Conservation (phyloP, 2,113 vertebrate species). For the Melospiza melodia region DNA sequence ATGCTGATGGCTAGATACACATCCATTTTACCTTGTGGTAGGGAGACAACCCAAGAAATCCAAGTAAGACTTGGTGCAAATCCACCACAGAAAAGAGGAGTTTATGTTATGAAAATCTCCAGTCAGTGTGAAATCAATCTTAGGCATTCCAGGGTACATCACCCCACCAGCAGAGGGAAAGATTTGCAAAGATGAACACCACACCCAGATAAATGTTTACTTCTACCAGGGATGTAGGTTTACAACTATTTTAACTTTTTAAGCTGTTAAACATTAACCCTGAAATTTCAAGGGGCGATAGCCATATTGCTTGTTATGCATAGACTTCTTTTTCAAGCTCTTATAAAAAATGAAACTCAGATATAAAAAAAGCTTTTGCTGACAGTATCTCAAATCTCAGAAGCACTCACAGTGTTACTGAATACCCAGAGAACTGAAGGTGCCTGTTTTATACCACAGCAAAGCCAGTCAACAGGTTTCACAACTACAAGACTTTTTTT, state of each 20-base stretch:
- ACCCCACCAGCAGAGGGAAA: neutral
- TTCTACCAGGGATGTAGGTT: neutral
- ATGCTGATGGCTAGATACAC: neutral
- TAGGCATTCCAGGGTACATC: neutral
- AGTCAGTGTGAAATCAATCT: neutral
- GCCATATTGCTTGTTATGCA: neutral
- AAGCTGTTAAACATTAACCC: neutral
- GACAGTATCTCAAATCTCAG: neutral
- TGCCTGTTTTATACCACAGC: neutral
- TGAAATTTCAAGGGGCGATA: neutral
- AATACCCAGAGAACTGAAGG: neutral
- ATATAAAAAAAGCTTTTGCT: neutral
- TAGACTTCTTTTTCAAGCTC: neutral
- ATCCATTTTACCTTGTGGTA: neutral
- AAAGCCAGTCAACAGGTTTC: neutral
- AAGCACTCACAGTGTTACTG: neutral
- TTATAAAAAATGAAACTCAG: neutral
- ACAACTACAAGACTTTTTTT: neutral
- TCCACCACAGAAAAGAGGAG: neutral
- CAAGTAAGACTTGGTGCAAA: neutral
- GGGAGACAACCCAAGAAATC: neutral
- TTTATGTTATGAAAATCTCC: neutral
- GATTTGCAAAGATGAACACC: neutral
- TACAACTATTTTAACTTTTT: neutral
- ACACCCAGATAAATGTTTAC: neutral